Evolutionary conservation across 2,888 invertebrate genomes (phyloP).

Genomic region (Halocaridina rubra): DNA sequence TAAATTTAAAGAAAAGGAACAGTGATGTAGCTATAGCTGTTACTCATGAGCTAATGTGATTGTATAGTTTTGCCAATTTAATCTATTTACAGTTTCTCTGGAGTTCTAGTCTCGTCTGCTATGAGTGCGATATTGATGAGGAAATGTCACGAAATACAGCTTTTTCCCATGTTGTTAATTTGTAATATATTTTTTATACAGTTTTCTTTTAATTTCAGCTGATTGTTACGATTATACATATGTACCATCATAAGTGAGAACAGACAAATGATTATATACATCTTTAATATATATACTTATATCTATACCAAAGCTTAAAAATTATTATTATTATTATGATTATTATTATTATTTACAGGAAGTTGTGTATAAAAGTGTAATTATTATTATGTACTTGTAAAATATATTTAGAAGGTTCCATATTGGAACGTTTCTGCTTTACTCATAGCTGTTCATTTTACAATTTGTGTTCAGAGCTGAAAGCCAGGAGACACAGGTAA

Average conservation of each 20-base stretch:
- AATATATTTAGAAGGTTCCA: conserved; percentile 13
- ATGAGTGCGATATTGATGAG: conserved; percentile 8
- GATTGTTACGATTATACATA: too few relatives aligned
- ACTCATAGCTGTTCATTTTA: too few relatives aligned
- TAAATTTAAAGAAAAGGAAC: too few relatives aligned
- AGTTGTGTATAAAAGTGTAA: conserved; percentile 30
- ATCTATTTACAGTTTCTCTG: not conserved
- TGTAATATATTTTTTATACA: conserved; percentile 25
- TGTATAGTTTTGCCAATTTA: too few relatives aligned
- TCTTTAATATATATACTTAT: conserved; percentile 7
- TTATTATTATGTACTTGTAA: conserved; percentile 7
- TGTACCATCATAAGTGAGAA: conserved; percentile 18
- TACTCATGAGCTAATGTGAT: too few relatives aligned
- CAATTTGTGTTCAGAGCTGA: not conserved
- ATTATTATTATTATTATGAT: too few relatives aligned
- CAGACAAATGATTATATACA: too few relatives aligned
- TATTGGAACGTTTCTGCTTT: conserved; percentile 30
- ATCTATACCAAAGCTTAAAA: conserved; percentile 34
- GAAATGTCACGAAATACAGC: not conserved
- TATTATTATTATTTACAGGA: conserved; percentile 26
- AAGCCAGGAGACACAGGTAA: too few relatives aligned
- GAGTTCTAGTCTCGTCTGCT: not conserved
- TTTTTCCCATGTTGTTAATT: conserved; percentile 9
- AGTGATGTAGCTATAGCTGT: too few relatives aligned
- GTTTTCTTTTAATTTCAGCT: conserved; percentile 12